A percentile compares a stretch with the other conserved stretches of the same genome.
phyloP scores from a whole-genome alignment of 2,113 vertebrate genomes.

The Ranitomeya imitator region DNA sequence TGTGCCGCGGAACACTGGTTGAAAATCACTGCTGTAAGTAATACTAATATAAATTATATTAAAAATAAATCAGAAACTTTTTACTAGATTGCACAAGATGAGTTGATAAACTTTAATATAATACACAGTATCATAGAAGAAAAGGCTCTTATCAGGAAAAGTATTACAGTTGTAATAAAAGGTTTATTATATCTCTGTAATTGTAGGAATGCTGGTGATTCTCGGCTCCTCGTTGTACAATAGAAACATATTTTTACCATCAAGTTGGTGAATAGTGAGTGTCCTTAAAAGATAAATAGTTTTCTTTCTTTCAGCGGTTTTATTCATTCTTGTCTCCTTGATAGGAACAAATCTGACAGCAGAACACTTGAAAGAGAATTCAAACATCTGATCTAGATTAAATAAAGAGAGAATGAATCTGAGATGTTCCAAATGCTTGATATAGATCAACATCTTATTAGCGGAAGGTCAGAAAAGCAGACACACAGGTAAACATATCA shows the following conservation, averaged over 20 bases:
- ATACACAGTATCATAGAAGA: not conserved
- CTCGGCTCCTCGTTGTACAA: not conserved
- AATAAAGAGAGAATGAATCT: conserved; percentile 12
- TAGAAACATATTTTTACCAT: not conserved
- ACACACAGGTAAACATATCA: not conserved
- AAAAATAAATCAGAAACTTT: not conserved
- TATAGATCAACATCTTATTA: conserved; percentile 28
- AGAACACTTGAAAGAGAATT: conserved; percentile 44
- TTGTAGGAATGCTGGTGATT: not conserved
- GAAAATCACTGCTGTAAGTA: too few species aligned
- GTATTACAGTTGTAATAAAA: not conserved
- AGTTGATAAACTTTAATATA: not conserved
- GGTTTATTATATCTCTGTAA: not conserved
- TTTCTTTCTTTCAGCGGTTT: conserved; percentile 18
- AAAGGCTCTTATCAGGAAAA: not conserved
- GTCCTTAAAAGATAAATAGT: conserved; percentile 34
- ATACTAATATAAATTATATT: not conserved
- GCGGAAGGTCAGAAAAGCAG: not conserved
- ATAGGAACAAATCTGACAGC: conserved; percentile 24
- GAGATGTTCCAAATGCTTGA: conserved; percentile 17
- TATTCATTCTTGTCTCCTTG: conserved; percentile 32
- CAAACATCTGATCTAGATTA: conserved; percentile 37
- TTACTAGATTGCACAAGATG: not conserved
- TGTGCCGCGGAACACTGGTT: too few species aligned
- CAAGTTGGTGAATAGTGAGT: conserved; percentile 8